phyloP scores from a whole-genome alignment of 1,140 invertebrate species.

The Cotesia vestalis region DNA sequence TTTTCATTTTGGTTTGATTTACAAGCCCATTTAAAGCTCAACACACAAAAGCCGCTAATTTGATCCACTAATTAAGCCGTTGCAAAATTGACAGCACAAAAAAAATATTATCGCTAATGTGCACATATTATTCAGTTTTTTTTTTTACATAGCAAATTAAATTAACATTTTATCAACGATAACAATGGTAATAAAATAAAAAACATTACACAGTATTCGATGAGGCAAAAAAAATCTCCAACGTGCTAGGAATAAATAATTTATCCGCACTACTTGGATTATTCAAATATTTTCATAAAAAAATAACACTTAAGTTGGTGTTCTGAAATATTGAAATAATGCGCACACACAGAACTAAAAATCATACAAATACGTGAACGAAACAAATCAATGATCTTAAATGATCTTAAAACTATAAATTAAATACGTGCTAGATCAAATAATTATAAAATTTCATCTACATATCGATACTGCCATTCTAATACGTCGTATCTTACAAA shows the following conservation, averaged over 20 bases:
- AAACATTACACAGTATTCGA: neutral
- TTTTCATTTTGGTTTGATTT: slow-evolving; percentile 18
- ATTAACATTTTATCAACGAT: slow-evolving; percentile 47
- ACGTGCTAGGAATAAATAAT: slow-evolving; percentile 53
- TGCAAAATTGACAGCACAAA: no score
- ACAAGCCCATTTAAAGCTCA: neutral
- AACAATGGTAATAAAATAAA: slow-evolving; percentile 40
- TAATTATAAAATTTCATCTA: no score
- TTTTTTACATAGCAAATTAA: slow-evolving; percentile 47
- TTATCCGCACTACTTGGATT: slow-evolving; percentile 39
- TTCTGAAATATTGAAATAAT: slow-evolving; percentile 53
- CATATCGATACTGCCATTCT: neutral
- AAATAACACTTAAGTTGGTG: slow-evolving; percentile 52
- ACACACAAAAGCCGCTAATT: slow-evolving; percentile 1
- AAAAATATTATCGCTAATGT: no score
- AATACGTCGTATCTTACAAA: no score
- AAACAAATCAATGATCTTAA: slow-evolving; percentile 32
- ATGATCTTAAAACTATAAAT: neutral
- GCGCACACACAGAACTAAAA: slow-evolving; percentile 39
- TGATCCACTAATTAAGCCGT: no score
- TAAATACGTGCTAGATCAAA: neutral
- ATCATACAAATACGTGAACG: slow-evolving; percentile 28
- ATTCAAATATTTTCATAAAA: slow-evolving; percentile 50
- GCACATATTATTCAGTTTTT: slow-evolving; percentile 40
- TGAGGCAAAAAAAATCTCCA: slow-evolving; percentile 45